Evolutionary conservation across 1,140 invertebrate genomes (phyloP).

Genomic region (Acromyrmex echinatior): DNA sequence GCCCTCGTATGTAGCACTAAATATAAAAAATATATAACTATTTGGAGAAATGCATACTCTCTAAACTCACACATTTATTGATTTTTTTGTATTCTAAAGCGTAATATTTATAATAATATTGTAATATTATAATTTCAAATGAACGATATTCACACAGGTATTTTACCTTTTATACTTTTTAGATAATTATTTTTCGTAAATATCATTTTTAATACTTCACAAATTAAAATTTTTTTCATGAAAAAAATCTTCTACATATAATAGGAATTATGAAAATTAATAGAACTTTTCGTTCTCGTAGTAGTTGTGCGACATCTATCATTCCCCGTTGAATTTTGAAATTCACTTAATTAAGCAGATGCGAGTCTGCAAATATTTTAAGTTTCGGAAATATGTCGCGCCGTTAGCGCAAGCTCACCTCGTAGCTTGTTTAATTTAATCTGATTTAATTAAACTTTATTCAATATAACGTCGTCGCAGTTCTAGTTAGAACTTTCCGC

Average conservation of each 20-base stretch:
- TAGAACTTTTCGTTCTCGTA: not conserved
- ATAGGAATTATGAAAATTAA: constrained; percentile 32
- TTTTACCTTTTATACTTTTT: not conserved
- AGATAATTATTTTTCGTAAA: not conserved
- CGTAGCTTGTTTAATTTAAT: constrained; percentile 58
- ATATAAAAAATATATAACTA: not conserved
- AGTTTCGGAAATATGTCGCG: constrained; percentile 54
- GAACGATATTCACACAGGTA: not conserved
- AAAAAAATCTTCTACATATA: not conserved
- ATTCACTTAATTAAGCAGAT: constrained; percentile 60
- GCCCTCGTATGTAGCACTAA: not conserved
- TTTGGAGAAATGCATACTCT: not conserved
- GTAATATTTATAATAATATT: not conserved
- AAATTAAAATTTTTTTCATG: not conserved
- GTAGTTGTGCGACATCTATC: not conserved
- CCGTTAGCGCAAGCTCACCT: constrained; percentile 9
- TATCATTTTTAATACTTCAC: not conserved
- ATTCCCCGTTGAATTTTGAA: constrained; percentile 38
- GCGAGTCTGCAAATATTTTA: constrained; percentile 57
- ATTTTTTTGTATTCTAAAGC: not conserved
- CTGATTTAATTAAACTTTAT: constrained; percentile 65
- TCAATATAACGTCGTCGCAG: constrained; percentile 52
- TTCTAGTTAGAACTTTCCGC: constrained; percentile 49
- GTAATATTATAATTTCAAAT: not conserved
- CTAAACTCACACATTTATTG: not conserved